phyloP scores from a whole-genome alignment of 2,888 invertebrate species.

The Exephanes ischioxanthus region DNA sequence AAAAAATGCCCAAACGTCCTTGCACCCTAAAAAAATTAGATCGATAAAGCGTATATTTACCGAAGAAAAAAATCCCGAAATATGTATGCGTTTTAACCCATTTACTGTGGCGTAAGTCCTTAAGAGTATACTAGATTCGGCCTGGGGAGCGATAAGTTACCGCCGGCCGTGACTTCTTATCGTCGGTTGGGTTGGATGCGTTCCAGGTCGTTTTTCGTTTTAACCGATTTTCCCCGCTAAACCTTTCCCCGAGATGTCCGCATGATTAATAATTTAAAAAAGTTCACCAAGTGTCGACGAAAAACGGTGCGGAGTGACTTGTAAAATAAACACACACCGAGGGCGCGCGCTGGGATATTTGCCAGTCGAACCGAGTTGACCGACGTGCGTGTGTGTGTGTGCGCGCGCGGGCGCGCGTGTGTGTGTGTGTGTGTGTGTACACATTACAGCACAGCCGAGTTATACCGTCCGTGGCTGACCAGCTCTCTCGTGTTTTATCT shows the following conservation, averaged over 20 bases:
- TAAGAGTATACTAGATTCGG: neutral
- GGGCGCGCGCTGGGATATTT: neutral
- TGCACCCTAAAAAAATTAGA: too few species aligned
- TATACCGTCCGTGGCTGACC: slow-evolving; percentile 42
- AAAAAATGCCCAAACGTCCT: too few species aligned
- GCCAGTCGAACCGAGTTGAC: slow-evolving; percentile 39
- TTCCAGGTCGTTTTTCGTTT: neutral
- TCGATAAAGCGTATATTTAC: too few species aligned
- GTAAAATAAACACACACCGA: slow-evolving; percentile 5
- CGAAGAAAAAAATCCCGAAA: slow-evolving; percentile 16
- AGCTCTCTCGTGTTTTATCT: slow-evolving; percentile 55
- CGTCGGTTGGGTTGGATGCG: slow-evolving; percentile 17
- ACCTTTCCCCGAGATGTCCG: neutral
- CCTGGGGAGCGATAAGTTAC: neutral
- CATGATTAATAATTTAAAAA: neutral
- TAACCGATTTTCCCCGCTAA: neutral
- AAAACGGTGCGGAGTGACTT: slow-evolving; percentile 4
- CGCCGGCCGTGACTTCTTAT: slow-evolving; percentile 9
- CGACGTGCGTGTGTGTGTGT: too few species aligned
- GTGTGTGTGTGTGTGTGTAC: neutral
- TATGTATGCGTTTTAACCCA: slow-evolving; percentile 20
- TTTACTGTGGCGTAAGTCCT: too few species aligned
- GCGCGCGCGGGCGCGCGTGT: too few species aligned
- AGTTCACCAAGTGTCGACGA: neutral
- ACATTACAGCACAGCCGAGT: slow-evolving; percentile 22